phyloP scores from a whole-genome alignment of 2,113 vertebrate genomes.

The Caretta caretta region DNA sequence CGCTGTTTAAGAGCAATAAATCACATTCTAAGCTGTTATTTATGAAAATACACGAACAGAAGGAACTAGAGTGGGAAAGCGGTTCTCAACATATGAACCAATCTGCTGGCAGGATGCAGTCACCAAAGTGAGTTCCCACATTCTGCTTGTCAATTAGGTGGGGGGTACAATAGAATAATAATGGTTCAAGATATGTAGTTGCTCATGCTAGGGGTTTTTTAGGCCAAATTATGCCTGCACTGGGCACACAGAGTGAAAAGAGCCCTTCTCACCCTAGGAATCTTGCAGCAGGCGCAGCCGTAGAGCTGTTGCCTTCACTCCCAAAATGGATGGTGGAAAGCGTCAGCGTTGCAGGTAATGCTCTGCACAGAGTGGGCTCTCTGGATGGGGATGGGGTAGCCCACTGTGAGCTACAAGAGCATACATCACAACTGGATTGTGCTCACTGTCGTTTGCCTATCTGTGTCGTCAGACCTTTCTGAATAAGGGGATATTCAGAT shows the following conservation, averaged over 20 bases:
- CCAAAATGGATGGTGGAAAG: background rate
- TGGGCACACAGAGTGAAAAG: background rate
- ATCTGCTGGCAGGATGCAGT: background rate
- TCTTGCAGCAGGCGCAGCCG: background rate
- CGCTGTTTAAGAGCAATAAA: constrained; percentile 5
- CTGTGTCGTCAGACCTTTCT: background rate
- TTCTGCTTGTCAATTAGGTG: background rate
- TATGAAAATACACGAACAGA: constrained; percentile 22
- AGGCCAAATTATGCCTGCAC: background rate
- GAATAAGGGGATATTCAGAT: background rate
- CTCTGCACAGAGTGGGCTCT: background rate
- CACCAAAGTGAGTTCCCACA: background rate
- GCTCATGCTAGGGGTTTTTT: background rate
- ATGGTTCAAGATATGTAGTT: background rate
- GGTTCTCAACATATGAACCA: background rate
- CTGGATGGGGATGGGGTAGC: background rate
- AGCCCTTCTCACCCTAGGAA: background rate
- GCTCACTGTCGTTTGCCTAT: background rate
- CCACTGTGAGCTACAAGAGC: background rate
- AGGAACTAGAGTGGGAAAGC: constrained; percentile 4
- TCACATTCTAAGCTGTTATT: background rate
- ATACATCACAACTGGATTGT: background rate
- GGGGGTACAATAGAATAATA: background rate
- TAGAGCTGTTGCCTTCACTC: background rate
- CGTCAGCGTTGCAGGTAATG: background rate